These are phyloP conservation scores for Calameuta filiformis DNA, from an alignment of 2,888 invertebrate species.

Conservation along the genomic window DNA sequence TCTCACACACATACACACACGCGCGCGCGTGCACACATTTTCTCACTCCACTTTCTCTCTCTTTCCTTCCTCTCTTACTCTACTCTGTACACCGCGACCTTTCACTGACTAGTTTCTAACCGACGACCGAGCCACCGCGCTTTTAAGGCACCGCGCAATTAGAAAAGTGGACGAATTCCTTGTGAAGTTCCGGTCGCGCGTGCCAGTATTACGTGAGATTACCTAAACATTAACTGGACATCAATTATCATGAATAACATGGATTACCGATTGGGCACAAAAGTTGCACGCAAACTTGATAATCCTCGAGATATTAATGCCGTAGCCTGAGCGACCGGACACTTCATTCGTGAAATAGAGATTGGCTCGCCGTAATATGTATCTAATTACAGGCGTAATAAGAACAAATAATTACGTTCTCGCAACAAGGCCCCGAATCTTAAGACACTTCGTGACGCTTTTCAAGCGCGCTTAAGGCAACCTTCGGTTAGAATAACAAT, in stretches of 20 bases:
- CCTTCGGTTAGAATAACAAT: slow-evolving; percentile 30
- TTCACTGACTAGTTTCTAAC: slow-evolving; percentile 63
- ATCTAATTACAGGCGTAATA: background rate
- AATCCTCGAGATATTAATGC: background rate
- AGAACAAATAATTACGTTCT: too few species aligned
- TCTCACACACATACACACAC: slow-evolving; percentile 2
- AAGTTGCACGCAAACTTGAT: too few species aligned
- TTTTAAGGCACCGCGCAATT: slow-evolving; percentile 34
- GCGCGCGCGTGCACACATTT: slow-evolving; percentile 21
- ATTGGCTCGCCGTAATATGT: background rate
- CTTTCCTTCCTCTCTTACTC: slow-evolving; percentile 25
- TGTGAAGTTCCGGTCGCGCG: background rate
- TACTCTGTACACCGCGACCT: slow-evolving; percentile 30
- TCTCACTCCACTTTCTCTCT: slow-evolving; percentile 30
- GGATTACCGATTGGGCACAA: too few species aligned
- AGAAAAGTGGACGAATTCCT: slow-evolving; percentile 6
- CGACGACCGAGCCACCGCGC: slow-evolving; percentile 35
- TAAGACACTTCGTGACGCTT: slow-evolving; percentile 47
- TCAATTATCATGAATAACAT: too few species aligned
- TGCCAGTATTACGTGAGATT: background rate
- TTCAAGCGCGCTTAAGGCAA: slow-evolving; percentile 42
- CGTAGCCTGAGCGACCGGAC: background rate
- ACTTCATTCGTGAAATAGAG: background rate
- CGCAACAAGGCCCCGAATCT: slow-evolving; percentile 38
- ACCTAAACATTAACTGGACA: too few species aligned